A percentile compares a stretch with the other conserved stretches of the same genome.
These are phyloP conservation scores for Notamacropus eugenii DNA, from an alignment of 2,797 vertebrate genomes.

Conservation along the genomic window DNA sequence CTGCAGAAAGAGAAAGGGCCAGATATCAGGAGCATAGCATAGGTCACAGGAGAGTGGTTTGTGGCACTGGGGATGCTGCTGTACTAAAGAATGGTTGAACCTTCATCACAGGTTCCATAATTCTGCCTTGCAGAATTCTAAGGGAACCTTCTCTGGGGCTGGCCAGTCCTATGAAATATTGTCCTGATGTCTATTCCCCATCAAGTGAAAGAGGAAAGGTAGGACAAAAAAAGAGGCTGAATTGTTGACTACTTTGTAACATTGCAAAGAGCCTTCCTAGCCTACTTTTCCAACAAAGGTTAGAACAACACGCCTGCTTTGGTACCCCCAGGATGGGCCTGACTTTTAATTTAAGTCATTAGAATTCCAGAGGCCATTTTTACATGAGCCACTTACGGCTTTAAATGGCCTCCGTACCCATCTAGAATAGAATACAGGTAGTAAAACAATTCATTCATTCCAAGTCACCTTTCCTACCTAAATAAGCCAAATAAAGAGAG, in stretches of 20 bases:
- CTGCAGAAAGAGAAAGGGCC: background rate
- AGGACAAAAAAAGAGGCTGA: background rate
- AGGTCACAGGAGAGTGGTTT: background rate
- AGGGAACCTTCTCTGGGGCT: background rate
- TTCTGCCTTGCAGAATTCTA: background rate
- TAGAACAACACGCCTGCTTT: background rate
- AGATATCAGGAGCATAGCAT: background rate
- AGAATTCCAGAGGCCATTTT: background rate
- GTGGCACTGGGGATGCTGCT: background rate
- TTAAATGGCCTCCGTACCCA: background rate
- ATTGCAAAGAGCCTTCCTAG: background rate
- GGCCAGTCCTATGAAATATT: background rate
- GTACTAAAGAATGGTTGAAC: background rate
- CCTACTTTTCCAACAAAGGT: background rate
- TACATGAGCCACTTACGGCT: background rate
- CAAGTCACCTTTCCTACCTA: conserved; percentile 12
- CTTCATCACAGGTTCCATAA: background rate
- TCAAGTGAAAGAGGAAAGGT: background rate
- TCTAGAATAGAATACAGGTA: background rate
- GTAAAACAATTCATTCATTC: background rate
- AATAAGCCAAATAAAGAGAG: conserved; percentile 30
- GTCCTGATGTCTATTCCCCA: background rate
- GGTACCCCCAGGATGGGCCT: background rate
- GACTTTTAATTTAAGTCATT: background rate
- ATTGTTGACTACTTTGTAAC: background rate